Base-by-base conservation (phyloP, 2,113 vertebrate genomes). In the Oenanthe melanoleuca region DNA sequence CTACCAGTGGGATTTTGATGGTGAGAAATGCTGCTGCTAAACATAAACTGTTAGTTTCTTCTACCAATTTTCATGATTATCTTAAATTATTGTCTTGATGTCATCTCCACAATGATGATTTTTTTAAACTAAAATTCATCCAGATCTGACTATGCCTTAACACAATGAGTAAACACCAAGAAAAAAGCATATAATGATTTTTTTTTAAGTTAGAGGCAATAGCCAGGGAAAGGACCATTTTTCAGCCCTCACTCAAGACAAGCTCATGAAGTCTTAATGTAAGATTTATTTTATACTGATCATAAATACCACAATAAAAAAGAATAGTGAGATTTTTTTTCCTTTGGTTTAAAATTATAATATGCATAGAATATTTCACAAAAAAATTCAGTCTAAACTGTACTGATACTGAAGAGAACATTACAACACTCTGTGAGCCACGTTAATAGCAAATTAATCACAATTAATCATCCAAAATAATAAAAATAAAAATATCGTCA, bases 61-160 rank as follows among this genome's bases (percentile, higher is more conserved):
- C 25, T 64, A 45, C 20, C 2, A 1, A 13, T 33, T 86, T 55
- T 40, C 2, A 0, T 25, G 6, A 17, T 38, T 33, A 11, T 26
- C 7, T 61, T 67, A 47, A 59, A 42, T 42, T 1, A 47, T 6
- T 31, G 26, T 61, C n/a, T 37, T 60, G 47, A 61, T 69, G 21
- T 61, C 47, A 61, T 61, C 14, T 33, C 34, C 25, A 26, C 55
- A 37, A 13, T 6, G 15, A 25, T 3, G 3, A 14, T 37, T 67
- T 44, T 14, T 14, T 23, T 2, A 2, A 52, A 49, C 20, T 72
- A 25, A 91, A 75, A 60, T 29, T 20, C 11, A 10, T 13, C 12
- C 7, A 69, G 28, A 47, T 49, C 42, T 12, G n/a, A 60, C n/a
- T 9, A 9, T 52, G 28, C 11, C 37, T 57, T 67, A 33, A 60